phyloP scores from a whole-genome alignment of 2,113 vertebrate species.

The Psittacula cyanocephala region DNA sequence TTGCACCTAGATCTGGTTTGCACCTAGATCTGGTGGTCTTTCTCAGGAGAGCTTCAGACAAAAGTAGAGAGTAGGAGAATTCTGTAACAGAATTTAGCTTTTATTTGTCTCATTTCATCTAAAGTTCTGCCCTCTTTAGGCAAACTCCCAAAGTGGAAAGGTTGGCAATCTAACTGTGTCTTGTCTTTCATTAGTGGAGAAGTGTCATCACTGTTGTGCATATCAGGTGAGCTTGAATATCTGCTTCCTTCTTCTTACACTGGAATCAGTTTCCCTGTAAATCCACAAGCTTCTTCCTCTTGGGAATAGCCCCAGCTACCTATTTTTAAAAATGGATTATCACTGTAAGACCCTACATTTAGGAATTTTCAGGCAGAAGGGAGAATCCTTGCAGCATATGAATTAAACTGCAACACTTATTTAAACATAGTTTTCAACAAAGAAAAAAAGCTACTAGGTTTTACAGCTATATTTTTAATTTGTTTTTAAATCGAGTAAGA shows the following conservation, averaged over 20 bases:
- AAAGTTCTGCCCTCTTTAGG: not conserved
- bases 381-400: slow-evolving; percentile 4
- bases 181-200: not conserved
- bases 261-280: slow-evolving; percentile 6
- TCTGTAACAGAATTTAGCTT: not conserved
- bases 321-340: slow-evolving; percentile 12
- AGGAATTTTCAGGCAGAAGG: not conserved
- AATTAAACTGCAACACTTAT: slow-evolving; percentile 8
- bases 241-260: not conserved
- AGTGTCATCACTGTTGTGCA: not conserved
- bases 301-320: slow-evolving; percentile 1
- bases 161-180: not conserved
- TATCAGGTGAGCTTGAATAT: not conserved
- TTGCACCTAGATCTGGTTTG: not conserved
- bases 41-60: not conserved
- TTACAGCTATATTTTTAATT: not conserved
- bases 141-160: not conserved
- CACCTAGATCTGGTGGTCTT: not conserved
- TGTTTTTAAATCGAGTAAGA: not conserved
- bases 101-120: not conserved
- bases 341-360: not conserved
- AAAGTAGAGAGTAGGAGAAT: not conserved
- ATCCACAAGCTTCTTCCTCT: not conserved
- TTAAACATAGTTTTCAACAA: not conserved
- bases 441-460: not conserved